Evolutionary conservation across 2,888 invertebrate genomes (phyloP), one percentile per base, ranked within the genome.

Genomic region (Trichacis sp.): DNA sequence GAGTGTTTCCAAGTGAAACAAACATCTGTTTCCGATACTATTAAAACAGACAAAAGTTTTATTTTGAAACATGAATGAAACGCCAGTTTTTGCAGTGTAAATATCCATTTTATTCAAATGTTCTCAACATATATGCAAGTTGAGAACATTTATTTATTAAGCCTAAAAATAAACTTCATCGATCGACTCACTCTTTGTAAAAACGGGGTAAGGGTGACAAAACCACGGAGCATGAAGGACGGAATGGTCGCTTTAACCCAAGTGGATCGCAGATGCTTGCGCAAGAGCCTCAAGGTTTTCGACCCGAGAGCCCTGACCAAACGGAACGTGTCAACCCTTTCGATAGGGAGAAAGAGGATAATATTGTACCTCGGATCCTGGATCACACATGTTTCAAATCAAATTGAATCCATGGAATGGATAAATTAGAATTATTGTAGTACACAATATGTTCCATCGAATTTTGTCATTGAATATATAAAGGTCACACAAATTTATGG

Each of bases 211-310:
- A 95, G 86, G 48, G 91, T 90, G 70, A 94, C 90, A 73, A 92
- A 92, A 46, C 94, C 94, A 67, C 92, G 91, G 17, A 94, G 87
- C 81, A 88, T 91, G 78, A 94, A 94, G 75, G 92, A 92, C 0
- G 94, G 94, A 62, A 95, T 91, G 24, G 91, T 88, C 0, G 93
- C 93, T 71, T 89, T 89, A 11, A 94, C 92, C 82, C 91, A 90
- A 24, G 90, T 89, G 1, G 90, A 89, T 63, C 89, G 88, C 59
- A 94, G 81, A 64, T 90, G 89, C 30, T 88, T 87, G 69, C 92
- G 88, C 56, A 95, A 88, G 62, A 89, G 87, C 3, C 91, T 88
- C 49, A 95, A 85, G 72, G 87, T 89, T 42, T 87, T 89, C 47
- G 87, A 85, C 50, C 88, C 88, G 78, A 94, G 87, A 40, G 91